Evolutionary conservation across 2,113 vertebrate genomes (phyloP).

Genomic region (Asarcornis scutulata): DNA sequence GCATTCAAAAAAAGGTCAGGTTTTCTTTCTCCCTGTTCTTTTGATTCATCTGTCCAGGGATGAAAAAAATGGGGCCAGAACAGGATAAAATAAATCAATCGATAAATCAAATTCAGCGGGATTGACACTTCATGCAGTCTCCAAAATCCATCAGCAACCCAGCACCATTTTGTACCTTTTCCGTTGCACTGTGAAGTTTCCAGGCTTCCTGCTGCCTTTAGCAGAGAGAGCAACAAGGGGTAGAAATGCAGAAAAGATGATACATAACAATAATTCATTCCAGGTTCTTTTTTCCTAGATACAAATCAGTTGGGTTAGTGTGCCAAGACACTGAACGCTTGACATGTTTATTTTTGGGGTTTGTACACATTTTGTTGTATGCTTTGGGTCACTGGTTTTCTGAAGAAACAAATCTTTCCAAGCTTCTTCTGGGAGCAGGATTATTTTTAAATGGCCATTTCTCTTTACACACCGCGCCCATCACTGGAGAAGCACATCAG

Average conservation of each 20-base stretch:
- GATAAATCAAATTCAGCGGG: not conserved
- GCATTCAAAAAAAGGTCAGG: not conserved
- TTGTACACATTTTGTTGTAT: constrained; percentile 35
- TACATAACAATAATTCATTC: constrained; percentile 21
- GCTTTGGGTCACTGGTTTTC: constrained; percentile 2
- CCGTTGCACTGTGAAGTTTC: not conserved
- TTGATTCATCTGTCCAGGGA: not conserved
- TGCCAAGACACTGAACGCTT: constrained; percentile 6
- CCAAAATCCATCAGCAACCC: not conserved
- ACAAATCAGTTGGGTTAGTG: not conserved
- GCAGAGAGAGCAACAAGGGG: not conserved
- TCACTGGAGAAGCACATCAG: not conserved
- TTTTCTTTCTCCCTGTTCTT: not conserved
- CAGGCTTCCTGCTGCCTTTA: not conserved
- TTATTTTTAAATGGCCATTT: constrained; percentile 14
- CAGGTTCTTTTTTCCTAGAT: constrained; percentile 24
- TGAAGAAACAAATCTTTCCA: constrained; percentile 42
- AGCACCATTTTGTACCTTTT: not conserved
- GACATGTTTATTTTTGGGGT: not conserved
- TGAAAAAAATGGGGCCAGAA: not conserved
- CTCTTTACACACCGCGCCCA: not conserved
- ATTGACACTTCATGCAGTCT: not conserved
- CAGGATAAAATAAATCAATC: not conserved
- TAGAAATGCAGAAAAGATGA: not conserved
- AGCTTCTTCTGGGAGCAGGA: not conserved